Percentiles rank a stretch among this genome's conserved stretches.
Evolutionary conservation across 2,113 vertebrate species (phyloP).

Genomic region (Alouatta palliata): DNA sequence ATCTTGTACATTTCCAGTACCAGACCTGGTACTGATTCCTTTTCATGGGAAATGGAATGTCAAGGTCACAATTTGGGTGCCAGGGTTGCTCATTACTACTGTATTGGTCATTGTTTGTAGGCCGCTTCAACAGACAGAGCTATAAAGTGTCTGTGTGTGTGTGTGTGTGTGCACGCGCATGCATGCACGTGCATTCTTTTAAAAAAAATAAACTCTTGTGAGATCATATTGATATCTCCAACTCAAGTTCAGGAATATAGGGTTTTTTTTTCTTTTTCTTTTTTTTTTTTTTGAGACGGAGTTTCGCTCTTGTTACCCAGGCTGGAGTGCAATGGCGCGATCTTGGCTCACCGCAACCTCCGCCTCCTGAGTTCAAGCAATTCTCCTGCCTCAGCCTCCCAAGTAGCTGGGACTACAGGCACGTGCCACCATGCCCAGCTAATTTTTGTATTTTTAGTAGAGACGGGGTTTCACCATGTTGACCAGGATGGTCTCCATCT

Average conservation of each 20-base stretch:
- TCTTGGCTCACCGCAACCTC: too few relatives aligned
- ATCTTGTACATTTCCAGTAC: not conserved
- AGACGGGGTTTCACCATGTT: too few relatives aligned
- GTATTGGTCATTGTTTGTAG: not conserved
- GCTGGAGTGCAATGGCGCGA: too few relatives aligned
- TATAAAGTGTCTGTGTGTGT: not conserved
- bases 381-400: too few relatives aligned
- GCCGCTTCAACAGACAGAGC: not conserved
- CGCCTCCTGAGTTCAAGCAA: too few relatives aligned
- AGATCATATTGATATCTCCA: not conserved
- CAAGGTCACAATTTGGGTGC: not conserved
- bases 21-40: not conserved
- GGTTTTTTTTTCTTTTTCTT: not conserved
- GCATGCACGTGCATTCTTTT: not conserved
- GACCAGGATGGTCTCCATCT: too few relatives aligned
- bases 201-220: not conserved
- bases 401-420: too few relatives aligned
- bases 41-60: not conserved
- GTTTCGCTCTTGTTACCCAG: too few relatives aligned
- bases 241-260: constrained; percentile 3
- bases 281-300: too few relatives aligned
- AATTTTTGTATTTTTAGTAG: too few relatives aligned
- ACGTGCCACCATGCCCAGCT: too few relatives aligned
- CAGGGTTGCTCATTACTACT: not conserved
- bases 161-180: not conserved